A percentile compares a stretch with the other conserved stretches of the same genome.
phyloP scores from a whole-genome alignment of 2,888 invertebrate genomes.

The Agrilus biguttatus region DNA sequence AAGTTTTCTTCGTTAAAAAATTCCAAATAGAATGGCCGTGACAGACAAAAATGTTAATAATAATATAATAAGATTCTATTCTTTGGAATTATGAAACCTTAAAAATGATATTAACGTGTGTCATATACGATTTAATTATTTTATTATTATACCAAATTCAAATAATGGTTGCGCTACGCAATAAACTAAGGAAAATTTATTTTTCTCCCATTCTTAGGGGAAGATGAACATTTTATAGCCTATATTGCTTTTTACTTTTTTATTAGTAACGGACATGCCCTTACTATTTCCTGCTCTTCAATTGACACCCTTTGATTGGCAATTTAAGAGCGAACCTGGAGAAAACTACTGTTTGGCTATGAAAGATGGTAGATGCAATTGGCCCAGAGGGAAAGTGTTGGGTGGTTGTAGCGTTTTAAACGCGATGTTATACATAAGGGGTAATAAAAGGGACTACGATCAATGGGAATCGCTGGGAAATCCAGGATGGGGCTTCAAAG shows the following conservation, averaged over 20 bases:
- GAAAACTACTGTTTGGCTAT: slow-evolving; percentile 52
- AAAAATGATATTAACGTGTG: too few relatives aligned
- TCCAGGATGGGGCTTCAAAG: slow-evolving; percentile 64
- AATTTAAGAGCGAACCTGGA: slow-evolving; percentile 62
- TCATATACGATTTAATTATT: too few relatives aligned
- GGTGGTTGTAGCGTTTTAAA: slow-evolving; percentile 75
- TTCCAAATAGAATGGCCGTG: too few relatives aligned
- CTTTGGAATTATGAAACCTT: too few relatives aligned
- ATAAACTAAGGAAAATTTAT: not conserved
- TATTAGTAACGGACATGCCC: slow-evolving; percentile 51
- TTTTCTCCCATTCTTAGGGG: not conserved
- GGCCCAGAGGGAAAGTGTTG: slow-evolving; percentile 68
- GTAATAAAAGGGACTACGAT: slow-evolving; percentile 73
- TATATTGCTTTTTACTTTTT: slow-evolving; percentile 7
- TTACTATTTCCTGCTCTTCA: slow-evolving; percentile 57
- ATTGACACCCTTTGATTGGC: slow-evolving; percentile 65
- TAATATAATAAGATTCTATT: too few relatives aligned
- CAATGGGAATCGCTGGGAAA: slow-evolving; percentile 66
- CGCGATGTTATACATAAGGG: slow-evolving; percentile 80
- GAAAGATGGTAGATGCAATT: slow-evolving; percentile 48
- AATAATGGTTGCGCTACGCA: too few relatives aligned
- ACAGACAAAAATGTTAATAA: too few relatives aligned
- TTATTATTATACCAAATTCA: too few relatives aligned
- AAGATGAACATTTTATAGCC: not conserved
- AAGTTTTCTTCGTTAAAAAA: too few relatives aligned